Percentiles rank a stretch among this genome's conserved stretches.
Conservation (phyloP, 2,888 invertebrate species). For the Cloeon dipterum region DNA sequence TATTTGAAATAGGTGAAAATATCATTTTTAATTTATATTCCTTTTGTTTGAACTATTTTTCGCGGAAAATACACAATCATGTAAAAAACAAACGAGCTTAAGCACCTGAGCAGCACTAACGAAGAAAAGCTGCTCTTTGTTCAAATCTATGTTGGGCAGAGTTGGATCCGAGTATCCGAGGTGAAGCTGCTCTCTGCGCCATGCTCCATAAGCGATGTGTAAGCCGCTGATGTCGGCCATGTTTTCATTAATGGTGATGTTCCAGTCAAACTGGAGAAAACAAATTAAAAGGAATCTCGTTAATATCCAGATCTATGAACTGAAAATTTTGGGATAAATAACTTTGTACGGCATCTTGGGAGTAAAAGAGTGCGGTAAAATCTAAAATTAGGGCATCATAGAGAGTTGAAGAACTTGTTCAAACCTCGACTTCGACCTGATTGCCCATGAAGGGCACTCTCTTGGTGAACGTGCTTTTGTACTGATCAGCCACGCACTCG, state of each 20-base stretch:
- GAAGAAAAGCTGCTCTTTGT: constrained; percentile 24
- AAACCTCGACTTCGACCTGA: constrained; percentile 21
- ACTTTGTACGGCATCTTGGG: no score
- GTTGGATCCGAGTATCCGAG: constrained; percentile 12
- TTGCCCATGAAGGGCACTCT: constrained; percentile 21
- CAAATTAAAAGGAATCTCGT: no score
- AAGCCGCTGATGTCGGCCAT: constrained; percentile 26
- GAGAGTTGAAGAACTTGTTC: no score
- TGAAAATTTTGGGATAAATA: no score
- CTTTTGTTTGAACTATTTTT: no score
- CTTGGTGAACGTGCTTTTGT: constrained; percentile 19
- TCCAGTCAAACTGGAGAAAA: constrained; percentile 23
- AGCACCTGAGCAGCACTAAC: constrained; percentile 26
- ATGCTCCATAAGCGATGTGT: constrained; percentile 22
- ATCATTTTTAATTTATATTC: no score
- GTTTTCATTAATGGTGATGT: constrained; percentile 25
- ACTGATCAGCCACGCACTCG: constrained; percentile 22
- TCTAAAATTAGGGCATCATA: no score
- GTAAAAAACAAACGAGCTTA: background rate
- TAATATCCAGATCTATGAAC: no score
- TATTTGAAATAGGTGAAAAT: no score
- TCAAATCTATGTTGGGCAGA: constrained; percentile 21
- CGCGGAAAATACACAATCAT: background rate
- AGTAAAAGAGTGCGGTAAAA: no score
- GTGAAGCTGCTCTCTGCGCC: constrained; percentile 16